A percentile compares a stretch with the other conserved stretches of the same genome.
These are phyloP conservation scores for Rousettus madagascariensis DNA, from an alignment of 2,797 vertebrate species.

Conservation along the genomic window DNA sequence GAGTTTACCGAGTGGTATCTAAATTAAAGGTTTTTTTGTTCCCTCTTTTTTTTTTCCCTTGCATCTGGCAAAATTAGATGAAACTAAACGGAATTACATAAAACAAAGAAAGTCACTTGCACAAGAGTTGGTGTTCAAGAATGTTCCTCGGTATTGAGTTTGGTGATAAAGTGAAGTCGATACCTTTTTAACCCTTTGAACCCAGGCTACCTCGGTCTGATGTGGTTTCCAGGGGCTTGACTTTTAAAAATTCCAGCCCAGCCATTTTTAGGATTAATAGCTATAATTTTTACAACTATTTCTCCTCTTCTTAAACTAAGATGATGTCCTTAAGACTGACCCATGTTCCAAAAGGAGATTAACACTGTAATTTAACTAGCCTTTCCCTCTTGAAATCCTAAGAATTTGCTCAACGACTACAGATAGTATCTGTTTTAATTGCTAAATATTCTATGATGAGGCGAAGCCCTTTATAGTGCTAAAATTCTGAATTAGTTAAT, in stretches of 20 bases:
- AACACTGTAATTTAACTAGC: not conserved
- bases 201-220: not conserved
- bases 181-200: not conserved
- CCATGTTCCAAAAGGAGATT: not conserved
- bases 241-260: not conserved
- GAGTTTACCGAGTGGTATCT: not conserved
- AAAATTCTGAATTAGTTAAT: not conserved
- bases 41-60: too few species aligned
- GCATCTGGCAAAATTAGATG: not conserved
- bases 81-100: not conserved
- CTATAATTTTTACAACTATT: not conserved
- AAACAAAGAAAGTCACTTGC: not conserved
- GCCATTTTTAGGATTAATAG: not conserved
- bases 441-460: not conserved
- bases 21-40: not conserved
- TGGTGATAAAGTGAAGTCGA: not conserved
- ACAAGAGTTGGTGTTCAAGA: not conserved
- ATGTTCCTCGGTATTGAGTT: not conserved
- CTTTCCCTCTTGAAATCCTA: not conserved
- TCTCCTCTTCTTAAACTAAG: not conserved
- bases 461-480: not conserved
- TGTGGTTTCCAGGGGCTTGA: not conserved
- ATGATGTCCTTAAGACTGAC: not conserved
- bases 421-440: not conserved
- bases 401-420: slow-evolving; percentile 8